Evolutionary conservation across 2,113 vertebrate genomes (phyloP), one percentile per base, ranked within the genome.

Genomic region (Hydrolagus affinis): DNA sequence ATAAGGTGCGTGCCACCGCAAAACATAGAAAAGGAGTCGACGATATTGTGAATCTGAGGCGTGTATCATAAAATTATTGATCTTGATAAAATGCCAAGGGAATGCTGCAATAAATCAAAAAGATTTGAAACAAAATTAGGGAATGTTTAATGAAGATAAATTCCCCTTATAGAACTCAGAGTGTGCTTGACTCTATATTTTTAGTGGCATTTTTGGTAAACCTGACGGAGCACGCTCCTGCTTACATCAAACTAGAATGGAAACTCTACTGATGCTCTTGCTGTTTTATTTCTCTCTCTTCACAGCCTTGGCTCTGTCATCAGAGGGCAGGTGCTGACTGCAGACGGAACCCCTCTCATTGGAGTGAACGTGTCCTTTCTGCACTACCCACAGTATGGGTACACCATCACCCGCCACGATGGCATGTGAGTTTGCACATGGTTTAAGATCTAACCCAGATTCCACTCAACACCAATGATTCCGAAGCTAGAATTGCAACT

Each of bases 331-430:
- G 97, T 99, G 76, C 94, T 99, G 85, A 99, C 98, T 4, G 96
- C 95, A 62, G 98, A 99, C 25, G 98, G 96, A 87, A 99, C 97
- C 0, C 97, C 98, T 0, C 95, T 99, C 88, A 99, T 99, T 86
- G 98, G 98, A 90, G 98, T 99, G 85, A 99, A 99, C n/a, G 96
- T 99, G 87, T 98, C 97, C 1, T 97, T 99, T 87, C 95, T 95
- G 83, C 96, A 96, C 90, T 96, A 98, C 88, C 94, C 95, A 0
- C 95, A 98, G 85, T 96, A 95, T 9, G 98, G 98, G 25, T 96
- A 96, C 87, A 99, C 97, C 76, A 92, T 98, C 90, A 98, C 97
- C 14, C 95, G 97, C 86, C 97, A 99, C 86, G 98, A 99, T 0
- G 98, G 98, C 91, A 98, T 98, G 98, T 99, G 91, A 94, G 98